phyloP scores from a whole-genome alignment of 2,113 vertebrate genomes.

The Boulengeromyrus knoepffleri region DNA sequence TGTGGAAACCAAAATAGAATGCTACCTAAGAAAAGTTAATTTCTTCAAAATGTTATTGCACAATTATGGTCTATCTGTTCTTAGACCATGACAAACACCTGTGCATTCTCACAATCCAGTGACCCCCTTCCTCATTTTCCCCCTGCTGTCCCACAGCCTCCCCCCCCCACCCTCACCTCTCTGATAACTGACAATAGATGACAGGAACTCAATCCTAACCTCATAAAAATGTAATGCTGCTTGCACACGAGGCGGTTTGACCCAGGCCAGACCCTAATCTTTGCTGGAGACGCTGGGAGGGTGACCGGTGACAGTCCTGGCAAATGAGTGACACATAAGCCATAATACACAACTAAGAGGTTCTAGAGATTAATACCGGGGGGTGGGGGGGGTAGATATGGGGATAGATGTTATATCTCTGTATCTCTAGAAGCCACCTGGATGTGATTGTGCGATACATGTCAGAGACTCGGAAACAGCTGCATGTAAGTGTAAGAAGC shows the following conservation, averaged over 20 bases:
- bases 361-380: not conserved
- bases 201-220: conserved; percentile 14
- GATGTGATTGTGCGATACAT: not conserved
- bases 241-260: too few species aligned
- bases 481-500: too few species aligned
- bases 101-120: not conserved
- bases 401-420: too few species aligned
- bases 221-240: conserved; percentile 11
- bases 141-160: not conserved
- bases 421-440: not conserved
- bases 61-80: not conserved
- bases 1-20: not conserved
- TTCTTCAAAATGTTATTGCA: not conserved
- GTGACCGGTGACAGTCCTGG: not conserved
- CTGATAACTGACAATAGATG: conserved; percentile 8
- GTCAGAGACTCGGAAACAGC: not conserved
- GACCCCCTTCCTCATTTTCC: not conserved
- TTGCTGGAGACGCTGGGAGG: not conserved
- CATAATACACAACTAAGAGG: not conserved
- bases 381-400: not conserved
- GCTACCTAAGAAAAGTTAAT: not conserved
- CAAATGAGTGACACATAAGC: not conserved
- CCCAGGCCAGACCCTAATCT: not conserved
- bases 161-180: too few species aligned
- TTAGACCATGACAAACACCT: not conserved